A percentile compares a stretch with the other conserved stretches of the same genome.
These are phyloP conservation scores for Cydia pomonella DNA, from an alignment of 1,140 invertebrate species.

Conservation along the genomic window DNA sequence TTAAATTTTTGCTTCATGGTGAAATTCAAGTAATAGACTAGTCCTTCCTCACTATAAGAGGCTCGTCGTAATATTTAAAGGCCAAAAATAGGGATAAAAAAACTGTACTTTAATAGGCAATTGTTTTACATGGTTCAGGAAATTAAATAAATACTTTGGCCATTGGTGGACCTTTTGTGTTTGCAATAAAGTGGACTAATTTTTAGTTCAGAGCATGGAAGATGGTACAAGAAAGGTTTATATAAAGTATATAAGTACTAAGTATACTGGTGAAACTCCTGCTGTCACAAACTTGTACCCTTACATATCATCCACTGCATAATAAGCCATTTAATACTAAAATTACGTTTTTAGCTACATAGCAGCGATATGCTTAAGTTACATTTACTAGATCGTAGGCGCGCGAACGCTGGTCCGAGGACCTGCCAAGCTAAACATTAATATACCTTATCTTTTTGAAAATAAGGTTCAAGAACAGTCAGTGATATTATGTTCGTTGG, in stretches of 20 bases:
- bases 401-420: neutral
- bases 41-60: too few relatives aligned
- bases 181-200: too few relatives aligned
- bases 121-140: too few relatives aligned
- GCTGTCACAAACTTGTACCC: constrained; percentile 15
- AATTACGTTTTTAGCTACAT: constrained; percentile 15
- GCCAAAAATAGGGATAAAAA: too few relatives aligned
- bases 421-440: neutral
- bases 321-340: neutral
- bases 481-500: neutral
- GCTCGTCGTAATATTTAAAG: too few relatives aligned
- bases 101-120: too few relatives aligned
- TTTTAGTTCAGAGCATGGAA: too few relatives aligned
- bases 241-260: neutral
- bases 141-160: too few relatives aligned
- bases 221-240: neutral
- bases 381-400: neutral
- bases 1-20: too few relatives aligned
- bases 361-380: constrained; percentile 2
- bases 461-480: neutral
- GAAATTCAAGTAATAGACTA: too few relatives aligned
- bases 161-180: too few relatives aligned
- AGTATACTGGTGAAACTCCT: neutral
- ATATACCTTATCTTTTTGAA: neutral
- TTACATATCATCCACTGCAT: neutral